Evolutionary conservation across 2,797 vertebrate species (phyloP).

Genomic region (Diplodus puntazzo): DNA sequence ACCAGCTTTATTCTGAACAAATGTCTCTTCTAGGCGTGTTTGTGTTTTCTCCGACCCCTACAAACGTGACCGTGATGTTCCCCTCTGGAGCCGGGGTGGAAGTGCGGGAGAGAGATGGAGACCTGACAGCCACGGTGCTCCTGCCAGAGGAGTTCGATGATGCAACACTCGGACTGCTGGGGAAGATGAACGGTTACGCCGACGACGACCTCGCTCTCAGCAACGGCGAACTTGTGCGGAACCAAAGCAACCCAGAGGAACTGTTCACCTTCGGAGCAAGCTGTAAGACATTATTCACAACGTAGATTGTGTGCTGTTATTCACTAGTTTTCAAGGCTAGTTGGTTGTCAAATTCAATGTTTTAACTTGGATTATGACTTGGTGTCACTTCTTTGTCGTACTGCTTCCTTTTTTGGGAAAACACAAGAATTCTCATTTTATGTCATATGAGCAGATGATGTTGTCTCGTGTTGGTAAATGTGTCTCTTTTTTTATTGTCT

Average conservation of each 20-base stretch:
- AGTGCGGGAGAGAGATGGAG: slow-evolving; percentile 76
- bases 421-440: background rate
- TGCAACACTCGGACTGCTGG: slow-evolving; percentile 89
- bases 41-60: slow-evolving; percentile 82
- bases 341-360: no score
- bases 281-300: slow-evolving; percentile 86
- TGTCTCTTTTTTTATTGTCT: slow-evolving; percentile 32
- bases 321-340: background rate
- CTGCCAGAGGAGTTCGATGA: slow-evolving; percentile 87
- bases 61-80: slow-evolving; percentile 91
- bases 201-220: slow-evolving; percentile 87
- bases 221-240: slow-evolving; percentile 72
- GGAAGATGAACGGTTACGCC: slow-evolving; percentile 87
- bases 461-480: background rate
- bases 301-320: background rate
- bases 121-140: slow-evolving; percentile 87
- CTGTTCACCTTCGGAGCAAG: slow-evolving; percentile 88
- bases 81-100: slow-evolving; percentile 91
- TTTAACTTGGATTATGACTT: no score
- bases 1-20: background rate
- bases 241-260: slow-evolving; percentile 80
- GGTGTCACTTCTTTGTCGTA: background rate
- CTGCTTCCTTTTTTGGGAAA: background rate
- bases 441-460: slow-evolving; percentile 4
- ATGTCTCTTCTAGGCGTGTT: slow-evolving; percentile 86